Conservation (phyloP, 2,888 invertebrate genomes). For the Cremastinae sp. region DNA sequence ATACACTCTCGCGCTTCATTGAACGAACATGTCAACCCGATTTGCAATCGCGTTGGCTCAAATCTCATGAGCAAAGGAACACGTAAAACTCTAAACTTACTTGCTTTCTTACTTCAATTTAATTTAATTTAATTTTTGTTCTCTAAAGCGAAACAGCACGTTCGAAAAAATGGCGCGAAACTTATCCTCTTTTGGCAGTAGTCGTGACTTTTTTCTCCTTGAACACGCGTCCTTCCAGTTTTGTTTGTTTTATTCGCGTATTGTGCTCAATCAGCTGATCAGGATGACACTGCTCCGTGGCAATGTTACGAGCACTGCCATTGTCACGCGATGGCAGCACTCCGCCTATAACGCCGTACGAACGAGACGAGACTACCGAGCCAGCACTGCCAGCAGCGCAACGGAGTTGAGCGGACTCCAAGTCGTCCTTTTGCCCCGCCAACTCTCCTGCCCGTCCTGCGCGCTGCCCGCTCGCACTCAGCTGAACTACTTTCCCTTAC, state of each 20-base stretch:
- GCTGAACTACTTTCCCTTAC: conserved; percentile 20
- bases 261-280: conserved; percentile 73
- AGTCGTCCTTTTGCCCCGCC: conserved; percentile 59
- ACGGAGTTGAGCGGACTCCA: conserved; percentile 63
- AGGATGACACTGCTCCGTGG: conserved; percentile 68
- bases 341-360: conserved; percentile 68
- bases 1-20: conserved; percentile 20
- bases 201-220: conserved; percentile 60
- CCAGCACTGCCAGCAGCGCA: conserved; percentile 58
- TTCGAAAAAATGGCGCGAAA: neutral
- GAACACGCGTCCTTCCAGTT: too few relatives aligned
- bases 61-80: too few relatives aligned
- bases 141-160: conserved; percentile 9
- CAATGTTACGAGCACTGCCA: conserved; percentile 71
- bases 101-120: too few relatives aligned
- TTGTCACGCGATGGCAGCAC: conserved; percentile 72
- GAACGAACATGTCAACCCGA: neutral
- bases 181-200: conserved; percentile 53
- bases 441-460: conserved; percentile 53
- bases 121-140: conserved; percentile 3
- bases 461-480: conserved; percentile 46
- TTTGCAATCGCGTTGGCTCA: too few relatives aligned
- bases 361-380: conserved; percentile 70
- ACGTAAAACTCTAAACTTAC: too few relatives aligned
- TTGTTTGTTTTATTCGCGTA: neutral